These are phyloP conservation scores for Petrolisthes manimaculis DNA, from an alignment of 2,888 invertebrate species.

Conservation along the genomic window DNA sequence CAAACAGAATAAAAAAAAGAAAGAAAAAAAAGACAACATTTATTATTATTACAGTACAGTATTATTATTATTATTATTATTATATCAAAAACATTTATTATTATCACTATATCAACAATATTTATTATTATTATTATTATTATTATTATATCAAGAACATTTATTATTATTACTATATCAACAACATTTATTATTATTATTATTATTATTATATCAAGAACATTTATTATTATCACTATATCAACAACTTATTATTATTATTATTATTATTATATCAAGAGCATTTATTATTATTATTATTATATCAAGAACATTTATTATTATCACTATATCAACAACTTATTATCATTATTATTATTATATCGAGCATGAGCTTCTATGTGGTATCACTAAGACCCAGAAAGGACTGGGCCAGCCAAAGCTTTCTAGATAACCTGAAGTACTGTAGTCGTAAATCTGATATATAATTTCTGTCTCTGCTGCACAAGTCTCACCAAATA, in stretches of 20 bases:
- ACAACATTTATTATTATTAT: constrained; percentile 6
- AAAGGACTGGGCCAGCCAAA: no score
- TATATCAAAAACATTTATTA: neutral
- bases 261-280: neutral
- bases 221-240: neutral
- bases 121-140: neutral
- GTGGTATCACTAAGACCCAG: no score
- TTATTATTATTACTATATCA: no score
- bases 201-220: neutral
- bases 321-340: neutral
- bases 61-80: constrained; percentile 1
- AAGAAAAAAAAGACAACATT: neutral
- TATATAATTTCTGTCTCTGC: no score
- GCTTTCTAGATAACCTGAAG: no score
- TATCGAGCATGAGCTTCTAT: no score
- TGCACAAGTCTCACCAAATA: no score
- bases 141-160: neutral
- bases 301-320: neutral
- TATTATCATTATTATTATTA: neutral
- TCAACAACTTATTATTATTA: constrained; percentile 5
- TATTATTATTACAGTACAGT: no score
- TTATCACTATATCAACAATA: neutral
- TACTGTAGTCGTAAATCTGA: no score
- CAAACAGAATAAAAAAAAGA: no score
- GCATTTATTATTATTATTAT: neutral